Conservation (phyloP, 2,888 invertebrate species). For the Bombylius major region DNA sequence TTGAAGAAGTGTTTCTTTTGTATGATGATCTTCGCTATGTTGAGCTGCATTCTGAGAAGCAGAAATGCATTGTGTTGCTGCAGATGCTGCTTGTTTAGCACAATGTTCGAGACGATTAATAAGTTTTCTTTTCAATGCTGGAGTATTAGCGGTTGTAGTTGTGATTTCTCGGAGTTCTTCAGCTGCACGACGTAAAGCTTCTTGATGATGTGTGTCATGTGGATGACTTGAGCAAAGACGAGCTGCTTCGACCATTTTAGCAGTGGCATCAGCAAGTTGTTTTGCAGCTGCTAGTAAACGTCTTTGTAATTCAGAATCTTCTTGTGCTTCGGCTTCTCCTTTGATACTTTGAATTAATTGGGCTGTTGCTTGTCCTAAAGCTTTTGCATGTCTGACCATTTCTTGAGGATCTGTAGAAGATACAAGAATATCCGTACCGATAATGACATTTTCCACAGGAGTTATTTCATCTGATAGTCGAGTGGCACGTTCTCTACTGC, state of each 20-base stretch:
- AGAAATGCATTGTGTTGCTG: conserved; percentile 82
- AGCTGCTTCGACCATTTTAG: conserved; percentile 93
- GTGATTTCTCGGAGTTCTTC: conserved; percentile 87
- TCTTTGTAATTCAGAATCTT: conserved; percentile 79
- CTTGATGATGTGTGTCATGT: conserved; percentile 71
- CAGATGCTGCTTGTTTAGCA: conserved; percentile 73
- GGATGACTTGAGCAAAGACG: conserved; percentile 80
- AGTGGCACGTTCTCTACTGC: conserved; percentile 49
- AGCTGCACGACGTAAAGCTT: conserved; percentile 74
- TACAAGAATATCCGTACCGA: conserved; percentile 78
- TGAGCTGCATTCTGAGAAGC: conserved; percentile 72
- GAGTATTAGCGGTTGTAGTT: conserved; percentile 67
- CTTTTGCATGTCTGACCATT: conserved; percentile 87
- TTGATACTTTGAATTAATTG: conserved; percentile 90
- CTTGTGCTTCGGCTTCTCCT: conserved; percentile 81
- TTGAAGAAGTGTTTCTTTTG: conserved; percentile 56
- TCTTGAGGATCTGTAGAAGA: conserved; percentile 80
- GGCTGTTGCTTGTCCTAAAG: conserved; percentile 87
- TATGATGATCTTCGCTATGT: conserved; percentile 44
- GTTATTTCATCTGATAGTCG: conserved; percentile 60
- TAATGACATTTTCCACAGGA: conserved; percentile 78
- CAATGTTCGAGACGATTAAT: conserved; percentile 55
- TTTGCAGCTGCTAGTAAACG: conserved; percentile 89
- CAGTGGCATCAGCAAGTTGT: conserved; percentile 88
- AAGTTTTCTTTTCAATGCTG: conserved; percentile 59